phyloP scores from a whole-genome alignment of 2,888 invertebrate species.

The Cotesia congregata region DNA sequence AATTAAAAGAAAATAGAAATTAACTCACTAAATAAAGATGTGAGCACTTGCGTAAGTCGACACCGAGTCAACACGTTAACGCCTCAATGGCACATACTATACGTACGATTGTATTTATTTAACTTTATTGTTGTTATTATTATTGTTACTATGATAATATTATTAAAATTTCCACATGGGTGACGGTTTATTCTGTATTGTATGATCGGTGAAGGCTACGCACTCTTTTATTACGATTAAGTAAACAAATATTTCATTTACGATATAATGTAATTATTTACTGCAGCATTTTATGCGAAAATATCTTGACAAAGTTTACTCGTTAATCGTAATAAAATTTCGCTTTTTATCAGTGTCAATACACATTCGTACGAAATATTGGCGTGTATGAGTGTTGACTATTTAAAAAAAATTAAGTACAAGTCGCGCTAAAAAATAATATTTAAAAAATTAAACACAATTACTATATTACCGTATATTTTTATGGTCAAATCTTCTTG shows the following conservation, averaged over 20 bases:
- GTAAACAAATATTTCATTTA: conserved; percentile 41
- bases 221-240: conserved; percentile 49
- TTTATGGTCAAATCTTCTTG: conserved; percentile 68
- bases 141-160: not conserved
- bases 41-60: conserved; percentile 35
- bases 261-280: conserved; percentile 35
- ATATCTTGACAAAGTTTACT: not conserved
- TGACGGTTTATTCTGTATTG: conserved; percentile 53
- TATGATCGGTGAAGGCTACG: conserved; percentile 59
- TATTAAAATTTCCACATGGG: conserved; percentile 42
- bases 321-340: conserved; percentile 56
- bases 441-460: conserved; percentile 48
- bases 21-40: conserved; percentile 31
- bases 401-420: conserved; percentile 23
- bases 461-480: conserved; percentile 63
- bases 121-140: not conserved
- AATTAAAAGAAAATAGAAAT: conserved; percentile 6
- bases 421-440: conserved; percentile 34
- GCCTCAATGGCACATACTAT: not conserved
- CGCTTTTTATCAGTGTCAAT: conserved; percentile 69
- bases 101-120: conserved; percentile 5
- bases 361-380: conserved; percentile 58
- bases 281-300: conserved; percentile 46
- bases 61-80: conserved; percentile 23
- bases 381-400: conserved; percentile 29